phyloP scores from a whole-genome alignment of 2,797 vertebrate species.

The Adrianichthys oophorus region DNA sequence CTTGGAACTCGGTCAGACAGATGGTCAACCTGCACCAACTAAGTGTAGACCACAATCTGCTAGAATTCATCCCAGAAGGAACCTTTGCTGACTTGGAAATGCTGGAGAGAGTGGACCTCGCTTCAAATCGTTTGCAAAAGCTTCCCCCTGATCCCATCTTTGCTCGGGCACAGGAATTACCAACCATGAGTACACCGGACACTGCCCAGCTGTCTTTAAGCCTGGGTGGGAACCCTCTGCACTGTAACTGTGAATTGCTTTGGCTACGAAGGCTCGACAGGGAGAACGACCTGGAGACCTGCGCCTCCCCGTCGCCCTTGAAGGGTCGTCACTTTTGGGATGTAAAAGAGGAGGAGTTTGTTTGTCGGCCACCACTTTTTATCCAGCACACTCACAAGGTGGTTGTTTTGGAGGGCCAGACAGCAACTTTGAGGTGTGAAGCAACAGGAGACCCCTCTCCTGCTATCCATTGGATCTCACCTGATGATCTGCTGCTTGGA shows the following conservation, averaged over 20 bases:
- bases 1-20: conserved; percentile 92
- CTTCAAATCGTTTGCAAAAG: conserved; percentile 96
- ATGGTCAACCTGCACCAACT: conserved; percentile 97
- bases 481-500: conserved; percentile 90
- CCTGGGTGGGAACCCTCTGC: conserved; percentile 94
- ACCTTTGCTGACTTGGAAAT: conserved; percentile 96
- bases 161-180: conserved; percentile 86
- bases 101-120: conserved; percentile 92
- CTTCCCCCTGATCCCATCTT: conserved; percentile 96
- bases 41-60: conserved; percentile 96
- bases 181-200: conserved; percentile 84
- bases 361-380: conserved; percentile 95
- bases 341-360: conserved; percentile 92
- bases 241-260: conserved; percentile 96
- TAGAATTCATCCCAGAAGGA: conserved; percentile 89
- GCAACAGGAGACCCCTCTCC: conserved; percentile 94
- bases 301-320: conserved; percentile 89
- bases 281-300: conserved; percentile 97
- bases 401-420: conserved; percentile 94
- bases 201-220: conserved; percentile 89
- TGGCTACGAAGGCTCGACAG: conserved; percentile 92
- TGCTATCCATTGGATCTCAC: conserved; percentile 94
- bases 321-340: conserved; percentile 98
- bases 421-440: conserved; percentile 93
- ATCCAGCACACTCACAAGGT: conserved; percentile 95